Conservation (phyloP, 2,888 invertebrate species). For the Leuctra nigra region DNA sequence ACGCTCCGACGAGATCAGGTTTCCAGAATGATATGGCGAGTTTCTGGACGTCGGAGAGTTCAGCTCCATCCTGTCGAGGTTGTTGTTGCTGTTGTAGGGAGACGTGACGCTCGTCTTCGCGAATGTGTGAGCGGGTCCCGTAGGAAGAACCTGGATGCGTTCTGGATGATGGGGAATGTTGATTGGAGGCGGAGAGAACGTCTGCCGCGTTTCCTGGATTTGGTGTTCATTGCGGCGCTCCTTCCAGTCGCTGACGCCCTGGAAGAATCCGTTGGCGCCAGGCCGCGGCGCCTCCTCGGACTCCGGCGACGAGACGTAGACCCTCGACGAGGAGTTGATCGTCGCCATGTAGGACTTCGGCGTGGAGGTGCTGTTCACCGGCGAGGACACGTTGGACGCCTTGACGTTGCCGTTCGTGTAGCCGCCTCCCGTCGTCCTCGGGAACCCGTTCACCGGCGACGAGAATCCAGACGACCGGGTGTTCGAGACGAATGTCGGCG, state of each 20-base stretch:
- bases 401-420: background rate
- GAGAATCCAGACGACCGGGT: background rate
- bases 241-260: conserved; percentile 44
- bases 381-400: conserved; percentile 15
- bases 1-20: conserved; percentile 7
- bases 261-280: conserved; percentile 20
- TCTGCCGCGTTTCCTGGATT: conserved; percentile 13
- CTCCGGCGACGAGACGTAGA: conserved; percentile 49
- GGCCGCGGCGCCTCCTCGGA: conserved; percentile 40
- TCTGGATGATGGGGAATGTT: conserved; percentile 20
- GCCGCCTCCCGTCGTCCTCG: background rate
- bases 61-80: conserved; percentile 15
- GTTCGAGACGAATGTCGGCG: background rate
- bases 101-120: conserved; percentile 4
- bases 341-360: conserved; percentile 27
- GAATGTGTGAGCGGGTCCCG: conserved; percentile 32
- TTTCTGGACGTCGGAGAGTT: conserved; percentile 6
- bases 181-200: conserved; percentile 15
- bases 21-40: conserved; percentile 15
- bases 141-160: conserved; percentile 34
- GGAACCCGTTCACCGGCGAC: conserved; percentile 8
- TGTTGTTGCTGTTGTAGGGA: conserved; percentile 15
- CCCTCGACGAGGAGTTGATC: conserved; percentile 43
- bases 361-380: conserved; percentile 39
- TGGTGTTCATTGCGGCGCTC: conserved; percentile 41